Evolutionary conservation across 1,140 invertebrate genomes (phyloP), one percentile per base, ranked within the genome.

Genomic region (Orchesella cincta): DNA sequence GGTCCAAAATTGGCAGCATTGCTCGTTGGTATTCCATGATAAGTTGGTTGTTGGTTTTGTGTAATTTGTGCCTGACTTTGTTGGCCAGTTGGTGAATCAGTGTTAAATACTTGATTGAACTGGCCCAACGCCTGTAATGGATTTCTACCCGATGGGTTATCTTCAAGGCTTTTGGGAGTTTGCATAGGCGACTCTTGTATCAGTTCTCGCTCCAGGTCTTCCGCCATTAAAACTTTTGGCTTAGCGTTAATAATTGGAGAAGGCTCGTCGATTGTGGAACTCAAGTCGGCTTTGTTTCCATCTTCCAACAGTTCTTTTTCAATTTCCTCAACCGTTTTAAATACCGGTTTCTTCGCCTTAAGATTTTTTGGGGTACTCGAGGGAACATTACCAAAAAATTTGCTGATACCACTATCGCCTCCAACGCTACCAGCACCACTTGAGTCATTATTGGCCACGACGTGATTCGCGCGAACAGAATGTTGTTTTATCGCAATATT

Each of bases 241-340:
- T 71, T 36, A 8, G 14, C 31, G 0, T 54, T 34, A 31, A 31
- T 29, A 67, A 31, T 29, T 31, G 8, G n/a, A n/a, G n/a, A n/a
- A n/a, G 54, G 54, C 54, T 57, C 62, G 14, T 28, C 16, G 16
- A 52, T 62, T 12, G 31, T 52, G 39, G n/a, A n/a, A n/a, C n/a
- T n/a, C n/a, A n/a, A n/a, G n/a, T n/a, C n/a, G n/a, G n/a, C n/a
- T 2, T 31, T 52, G 5, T n/a, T 33, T 12, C 39, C 52, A 20
- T 75, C 79, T 57, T 73, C 34, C 8, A 78, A 34, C 1, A 81
- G 62, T 62, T 81, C 77, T 36, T 74, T 31, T 23, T 81, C 80
- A 23, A 81, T 62, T 76, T 80, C 79, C 54, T 78, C 79, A 8
- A 80, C 70, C 31, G 79, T 80, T 74, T 78, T 76, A 46, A 80